Percentiles rank a stretch among this genome's conserved stretches.
phyloP scores from a whole-genome alignment of 2,888 invertebrate genomes.

The Mesorhabditis spiculigera region DNA sequence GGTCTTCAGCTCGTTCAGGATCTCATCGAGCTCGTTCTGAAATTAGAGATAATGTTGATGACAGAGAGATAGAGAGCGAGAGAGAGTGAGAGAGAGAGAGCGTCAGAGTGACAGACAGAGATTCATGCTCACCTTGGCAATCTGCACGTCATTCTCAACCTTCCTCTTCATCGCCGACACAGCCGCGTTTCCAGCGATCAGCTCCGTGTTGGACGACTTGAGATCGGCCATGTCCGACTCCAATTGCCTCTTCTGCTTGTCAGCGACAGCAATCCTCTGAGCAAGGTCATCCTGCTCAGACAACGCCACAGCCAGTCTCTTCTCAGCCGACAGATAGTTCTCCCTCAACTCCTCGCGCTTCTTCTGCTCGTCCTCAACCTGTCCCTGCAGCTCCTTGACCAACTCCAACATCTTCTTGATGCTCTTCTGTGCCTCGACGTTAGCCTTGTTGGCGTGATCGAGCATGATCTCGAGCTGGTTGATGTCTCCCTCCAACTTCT shows the following conservation, averaged over 20 bases:
- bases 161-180: conserved; percentile 81
- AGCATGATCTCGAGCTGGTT: conserved; percentile 98
- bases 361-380: conserved; percentile 88
- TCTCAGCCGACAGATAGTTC: conserved; percentile 54
- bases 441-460: conserved; percentile 91
- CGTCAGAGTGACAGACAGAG: too few species aligned
- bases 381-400: conserved; percentile 69
- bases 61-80: too few species aligned
- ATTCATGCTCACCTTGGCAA: conserved; percentile 44
- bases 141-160: conserved; percentile 53
- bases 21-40: conserved; percentile 90
- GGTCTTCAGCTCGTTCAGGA: conserved; percentile 95
- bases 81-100: too few species aligned
- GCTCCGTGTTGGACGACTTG: conserved; percentile 83
- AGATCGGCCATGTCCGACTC: conserved; percentile 62
- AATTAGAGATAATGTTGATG: conserved; percentile 12
- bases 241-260: conserved; percentile 67
- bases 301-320: conserved; percentile 47
- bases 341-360: conserved; percentile 85
- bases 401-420: conserved; percentile 50
- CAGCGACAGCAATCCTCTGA: conserved; percentile 39
- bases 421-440: conserved; percentile 64
- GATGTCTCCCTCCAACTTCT: conserved; percentile 85
- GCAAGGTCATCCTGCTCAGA: conserved; percentile 48
- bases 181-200: conserved; percentile 87